A percentile compares a stretch with the other conserved stretches of the same genome.
These are phyloP conservation scores for Bubo bubo DNA, from an alignment of 2,113 vertebrate species.

Conservation along the genomic window DNA sequence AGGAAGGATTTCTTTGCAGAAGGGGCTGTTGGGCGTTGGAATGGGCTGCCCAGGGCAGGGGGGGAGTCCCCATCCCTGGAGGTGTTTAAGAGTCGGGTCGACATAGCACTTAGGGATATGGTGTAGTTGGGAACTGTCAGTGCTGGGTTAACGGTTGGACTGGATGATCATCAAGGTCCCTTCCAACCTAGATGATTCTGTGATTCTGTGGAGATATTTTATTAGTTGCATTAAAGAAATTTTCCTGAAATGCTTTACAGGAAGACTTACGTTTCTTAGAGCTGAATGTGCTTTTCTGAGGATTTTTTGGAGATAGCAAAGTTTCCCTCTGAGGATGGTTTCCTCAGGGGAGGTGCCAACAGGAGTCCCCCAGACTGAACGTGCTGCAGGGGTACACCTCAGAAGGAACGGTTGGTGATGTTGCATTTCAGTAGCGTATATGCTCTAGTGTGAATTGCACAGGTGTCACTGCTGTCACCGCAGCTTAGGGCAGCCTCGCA, in stretches of 20 bases:
- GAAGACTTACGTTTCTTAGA: not conserved
- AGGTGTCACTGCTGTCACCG: not conserved
- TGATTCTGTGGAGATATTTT: not conserved
- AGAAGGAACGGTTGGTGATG: not conserved
- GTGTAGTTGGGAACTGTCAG: too few species aligned
- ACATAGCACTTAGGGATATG: too few species aligned
- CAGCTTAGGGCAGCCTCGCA: not conserved
- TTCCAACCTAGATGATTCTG: too few species aligned
- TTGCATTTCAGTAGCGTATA: fast-evolving
- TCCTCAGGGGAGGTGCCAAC: not conserved
- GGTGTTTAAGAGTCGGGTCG: too few species aligned
- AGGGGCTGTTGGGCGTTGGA: too few species aligned
- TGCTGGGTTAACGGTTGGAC: too few species aligned
- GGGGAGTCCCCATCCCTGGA: too few species aligned
- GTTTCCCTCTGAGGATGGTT: not conserved
- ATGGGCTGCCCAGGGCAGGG: too few species aligned
- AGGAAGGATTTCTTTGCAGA: too few species aligned
- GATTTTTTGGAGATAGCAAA: not conserved
- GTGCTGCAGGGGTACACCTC: not conserved
- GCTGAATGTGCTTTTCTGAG: not conserved
- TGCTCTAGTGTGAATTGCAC: not conserved
- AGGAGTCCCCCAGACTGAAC: not conserved
- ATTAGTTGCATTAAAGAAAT: not conserved
- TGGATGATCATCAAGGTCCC: too few species aligned
- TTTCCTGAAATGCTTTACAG: not conserved